Evolutionary conservation across 2,113 vertebrate species (phyloP).

Genomic region (Dolichotis patagonum): DNA sequence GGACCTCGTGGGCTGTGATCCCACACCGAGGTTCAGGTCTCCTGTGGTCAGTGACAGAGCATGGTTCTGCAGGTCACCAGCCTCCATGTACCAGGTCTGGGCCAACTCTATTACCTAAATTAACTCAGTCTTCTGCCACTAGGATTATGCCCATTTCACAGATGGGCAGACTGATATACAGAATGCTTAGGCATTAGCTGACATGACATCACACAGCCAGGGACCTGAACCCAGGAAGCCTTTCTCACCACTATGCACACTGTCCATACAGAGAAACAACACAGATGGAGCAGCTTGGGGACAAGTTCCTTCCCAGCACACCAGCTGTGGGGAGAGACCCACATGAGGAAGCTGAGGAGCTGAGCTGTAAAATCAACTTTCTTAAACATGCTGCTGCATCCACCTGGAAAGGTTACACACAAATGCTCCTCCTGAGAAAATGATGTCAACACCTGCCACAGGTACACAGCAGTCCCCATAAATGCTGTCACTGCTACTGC

Average conservation of each 20-base stretch:
- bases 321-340: background rate
- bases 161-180: background rate
- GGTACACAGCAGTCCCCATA: background rate
- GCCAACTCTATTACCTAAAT: background rate
- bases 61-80: background rate
- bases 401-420: background rate
- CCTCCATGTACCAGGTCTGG: background rate
- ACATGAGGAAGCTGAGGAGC: background rate
- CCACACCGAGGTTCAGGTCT: background rate
- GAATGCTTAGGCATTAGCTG: background rate
- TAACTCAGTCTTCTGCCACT: background rate
- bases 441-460: background rate
- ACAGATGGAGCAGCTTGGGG: rapidly evolving
- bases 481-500: background rate
- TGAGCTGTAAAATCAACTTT: background rate
- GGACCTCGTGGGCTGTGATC: background rate
- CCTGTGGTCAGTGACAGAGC: background rate
- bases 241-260: background rate
- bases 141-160: background rate
- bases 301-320: background rate
- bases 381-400: background rate
- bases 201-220: background rate
- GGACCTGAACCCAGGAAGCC: background rate
- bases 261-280: rapidly evolving
- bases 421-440: background rate